These are phyloP conservation scores for Apamea monoglypha DNA, from an alignment of 2,888 invertebrate species.

Conservation along the genomic window DNA sequence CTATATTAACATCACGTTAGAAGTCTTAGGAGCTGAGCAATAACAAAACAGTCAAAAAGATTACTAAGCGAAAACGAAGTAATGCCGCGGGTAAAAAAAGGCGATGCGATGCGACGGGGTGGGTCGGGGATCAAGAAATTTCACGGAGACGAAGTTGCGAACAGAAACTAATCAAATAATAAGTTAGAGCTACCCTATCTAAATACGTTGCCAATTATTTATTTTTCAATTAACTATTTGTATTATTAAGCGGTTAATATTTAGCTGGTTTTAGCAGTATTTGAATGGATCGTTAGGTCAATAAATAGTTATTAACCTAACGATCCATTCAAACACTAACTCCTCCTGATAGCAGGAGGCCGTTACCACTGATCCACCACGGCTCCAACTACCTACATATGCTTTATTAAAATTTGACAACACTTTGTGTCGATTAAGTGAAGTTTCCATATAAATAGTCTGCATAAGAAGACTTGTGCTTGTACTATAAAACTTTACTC, in stretches of 20 bases:
- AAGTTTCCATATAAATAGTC: slow-evolving; percentile 5
- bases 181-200: too few relatives aligned
- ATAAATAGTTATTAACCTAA: too few relatives aligned
- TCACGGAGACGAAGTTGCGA: not conserved
- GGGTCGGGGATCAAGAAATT: not conserved
- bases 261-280: not conserved
- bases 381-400: too few relatives aligned
- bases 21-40: not conserved
- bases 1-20: not conserved
- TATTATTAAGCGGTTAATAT: not conserved
- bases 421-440: not conserved
- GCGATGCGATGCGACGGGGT: not conserved
- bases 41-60: not conserved
- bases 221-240: not conserved
- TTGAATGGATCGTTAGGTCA: not conserved
- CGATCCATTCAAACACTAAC: too few relatives aligned
- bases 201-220: not conserved
- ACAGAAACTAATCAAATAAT: not conserved
- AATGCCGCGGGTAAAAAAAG: not conserved
- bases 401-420: not conserved
- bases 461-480: slow-evolving; percentile 12
- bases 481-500: slow-evolving; percentile 19
- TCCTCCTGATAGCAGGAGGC: too few relatives aligned
- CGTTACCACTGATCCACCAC: not conserved
- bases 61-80: not conserved